phyloP scores from a whole-genome alignment of 2,113 vertebrate species.

The Coptodon bakossiorum region DNA sequence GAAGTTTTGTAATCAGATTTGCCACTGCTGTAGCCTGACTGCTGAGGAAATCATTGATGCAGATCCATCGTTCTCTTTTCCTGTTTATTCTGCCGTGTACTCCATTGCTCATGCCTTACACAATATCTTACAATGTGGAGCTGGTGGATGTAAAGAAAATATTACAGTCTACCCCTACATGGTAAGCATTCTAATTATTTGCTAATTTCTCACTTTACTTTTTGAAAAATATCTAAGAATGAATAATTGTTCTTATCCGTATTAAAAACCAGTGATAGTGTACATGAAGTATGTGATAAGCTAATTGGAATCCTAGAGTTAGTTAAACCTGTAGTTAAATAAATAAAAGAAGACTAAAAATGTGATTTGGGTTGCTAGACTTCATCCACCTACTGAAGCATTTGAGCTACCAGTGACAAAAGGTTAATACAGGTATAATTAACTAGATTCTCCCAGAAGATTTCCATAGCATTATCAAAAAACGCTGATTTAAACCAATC shows the following conservation, averaged over 20 bases:
- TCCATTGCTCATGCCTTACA: constrained; percentile 76
- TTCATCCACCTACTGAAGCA: not conserved
- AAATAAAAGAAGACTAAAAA: not conserved
- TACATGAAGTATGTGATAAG: not conserved
- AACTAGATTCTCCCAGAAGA: not conserved
- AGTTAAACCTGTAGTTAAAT: not conserved
- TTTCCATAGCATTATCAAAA: not conserved
- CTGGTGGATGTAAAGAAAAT: constrained; percentile 51
- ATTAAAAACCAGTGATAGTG: not conserved
- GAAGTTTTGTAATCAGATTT: constrained; percentile 64
- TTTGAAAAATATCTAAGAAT: not conserved
- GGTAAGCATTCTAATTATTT: not conserved
- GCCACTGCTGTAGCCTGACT: constrained; percentile 25
- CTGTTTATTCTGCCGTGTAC: constrained; percentile 69
- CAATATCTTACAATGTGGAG: constrained; percentile 68
- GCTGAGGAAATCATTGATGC: not conserved
- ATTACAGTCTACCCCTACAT: constrained; percentile 67
- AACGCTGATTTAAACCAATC: not conserved
- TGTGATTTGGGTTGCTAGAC: not conserved
- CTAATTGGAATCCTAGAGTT: not conserved
- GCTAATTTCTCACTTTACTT: not conserved
- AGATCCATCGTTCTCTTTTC: constrained; percentile 57
- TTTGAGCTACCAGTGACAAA: not conserved
- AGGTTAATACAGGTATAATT: not conserved
- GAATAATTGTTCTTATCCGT: not conserved